phyloP scores from a whole-genome alignment of 2,888 invertebrate species.

The Tricholauxania praeusta region DNA sequence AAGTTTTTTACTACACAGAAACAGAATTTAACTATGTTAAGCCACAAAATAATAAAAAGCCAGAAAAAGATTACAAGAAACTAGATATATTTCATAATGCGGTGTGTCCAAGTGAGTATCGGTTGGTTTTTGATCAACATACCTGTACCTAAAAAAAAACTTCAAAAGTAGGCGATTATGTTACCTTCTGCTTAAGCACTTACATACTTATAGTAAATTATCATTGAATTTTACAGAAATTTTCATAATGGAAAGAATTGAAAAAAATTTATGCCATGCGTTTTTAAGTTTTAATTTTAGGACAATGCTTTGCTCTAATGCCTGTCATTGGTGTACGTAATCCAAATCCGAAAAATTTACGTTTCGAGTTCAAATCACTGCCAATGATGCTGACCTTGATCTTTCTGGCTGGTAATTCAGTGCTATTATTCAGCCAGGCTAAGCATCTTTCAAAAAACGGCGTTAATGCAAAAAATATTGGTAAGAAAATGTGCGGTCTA shows the following conservation, averaged over 20 bases:
- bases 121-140: too few relatives aligned
- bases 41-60: conserved; percentile 18
- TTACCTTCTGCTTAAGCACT: neutral
- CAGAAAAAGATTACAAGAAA: conserved; percentile 39
- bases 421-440: conserved; percentile 49
- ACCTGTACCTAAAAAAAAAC: too few relatives aligned
- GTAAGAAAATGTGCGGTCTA: conserved; percentile 51
- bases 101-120: conserved; percentile 65
- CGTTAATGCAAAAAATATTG: conserved; percentile 63
- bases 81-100: conserved; percentile 69
- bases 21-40: conserved; percentile 38
- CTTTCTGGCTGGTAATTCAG: conserved; percentile 51
- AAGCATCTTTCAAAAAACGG: conserved; percentile 55
- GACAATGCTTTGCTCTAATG: conserved; percentile 71
- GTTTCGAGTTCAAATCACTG: conserved; percentile 56
- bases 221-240: neutral
- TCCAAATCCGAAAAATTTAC: conserved; percentile 60
- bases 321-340: conserved; percentile 69
- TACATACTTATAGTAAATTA: neutral
- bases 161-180: too few relatives aligned
- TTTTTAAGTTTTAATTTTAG: conserved; percentile 67
- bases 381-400: conserved; percentile 51
- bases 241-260: too few relatives aligned
- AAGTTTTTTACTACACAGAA: conserved; percentile 38
- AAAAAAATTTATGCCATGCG: too few relatives aligned